Evolutionary conservation across 2,797 vertebrate species (phyloP).

Genomic region (Sphenodon punctatus): DNA sequence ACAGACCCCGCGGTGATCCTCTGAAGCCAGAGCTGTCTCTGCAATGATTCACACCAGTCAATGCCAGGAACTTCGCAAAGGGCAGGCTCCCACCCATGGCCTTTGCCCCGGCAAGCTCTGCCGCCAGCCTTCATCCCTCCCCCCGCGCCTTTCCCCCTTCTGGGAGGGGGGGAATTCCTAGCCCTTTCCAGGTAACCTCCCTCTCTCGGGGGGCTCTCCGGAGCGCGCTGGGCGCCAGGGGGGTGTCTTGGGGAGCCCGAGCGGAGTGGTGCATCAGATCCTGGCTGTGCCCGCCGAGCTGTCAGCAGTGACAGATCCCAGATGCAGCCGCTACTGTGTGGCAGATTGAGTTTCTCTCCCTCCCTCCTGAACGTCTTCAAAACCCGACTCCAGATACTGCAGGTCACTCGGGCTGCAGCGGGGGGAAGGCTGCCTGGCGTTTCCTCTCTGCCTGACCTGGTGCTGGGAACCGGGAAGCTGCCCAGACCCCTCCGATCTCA

Average conservation of each 20-base stretch:
- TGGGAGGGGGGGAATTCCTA: constrained; percentile 38
- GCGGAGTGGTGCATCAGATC: constrained; percentile 81
- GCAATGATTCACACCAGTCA: constrained; percentile 77
- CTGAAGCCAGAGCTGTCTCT: constrained; percentile 73
- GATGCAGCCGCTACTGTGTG: constrained; percentile 89
- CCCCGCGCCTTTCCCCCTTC: constrained; percentile 1
- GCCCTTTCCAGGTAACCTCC: too few species aligned
- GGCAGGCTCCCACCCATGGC: constrained; percentile 55
- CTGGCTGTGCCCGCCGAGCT: constrained; percentile 77
- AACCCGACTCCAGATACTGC: constrained; percentile 78
- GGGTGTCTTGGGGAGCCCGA: constrained; percentile 76
- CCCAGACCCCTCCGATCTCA: too few species aligned
- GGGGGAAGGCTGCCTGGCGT: background rate
- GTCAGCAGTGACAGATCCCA: constrained; percentile 90
- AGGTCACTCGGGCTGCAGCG: too few species aligned
- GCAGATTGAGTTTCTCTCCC: constrained; percentile 89
- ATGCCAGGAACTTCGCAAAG: constrained; percentile 61
- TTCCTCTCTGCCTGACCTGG: background rate
- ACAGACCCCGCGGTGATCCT: constrained; percentile 69
- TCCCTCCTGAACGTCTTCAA: constrained; percentile 83
- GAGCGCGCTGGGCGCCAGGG: constrained; percentile 71
- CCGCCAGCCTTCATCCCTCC: background rate
- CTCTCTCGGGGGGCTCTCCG: constrained; percentile 8
- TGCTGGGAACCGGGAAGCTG: too few species aligned
- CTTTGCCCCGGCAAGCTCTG: constrained; percentile 19